Evolutionary conservation across 2,797 vertebrate species (phyloP), one percentile per base, ranked within the genome.

Genomic region (Cottoperca gobio): DNA sequence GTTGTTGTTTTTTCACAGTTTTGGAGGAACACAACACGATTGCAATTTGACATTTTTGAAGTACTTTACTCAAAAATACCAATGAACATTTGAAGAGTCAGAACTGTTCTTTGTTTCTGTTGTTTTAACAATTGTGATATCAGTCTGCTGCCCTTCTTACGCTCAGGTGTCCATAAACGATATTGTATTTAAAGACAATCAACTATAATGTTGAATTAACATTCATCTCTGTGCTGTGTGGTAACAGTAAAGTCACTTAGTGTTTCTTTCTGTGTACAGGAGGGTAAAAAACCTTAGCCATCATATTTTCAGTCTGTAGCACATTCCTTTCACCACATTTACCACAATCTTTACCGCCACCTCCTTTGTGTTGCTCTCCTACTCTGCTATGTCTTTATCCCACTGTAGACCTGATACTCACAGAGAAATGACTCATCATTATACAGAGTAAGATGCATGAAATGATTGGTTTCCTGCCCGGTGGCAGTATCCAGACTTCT

Each of bases 301-400:
- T 13, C 55, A 76, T 59, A 53, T 58, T 59, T 66, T 59, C 39
- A 53, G 14, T 63, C 28, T 81, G n/a, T 54, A 53, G 40, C 23
- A 77, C 75, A 77, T 66, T 88, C 72, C 68, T 73, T 10, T 57
- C 65, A 53, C 53, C 71, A 70, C 70, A 75, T 54, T 78, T 45
- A 74, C 69, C 74, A 67, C 68, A 58, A 4, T 45, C 10, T 71
- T 50, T 61, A 45, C 12, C 21, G 46, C 54, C 52, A 19, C 37
- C 83, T 70, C 46, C 70, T 72, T 37, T 60, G 31, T 58, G 57
- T 79, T 73, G 76, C 50, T 65, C 66, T 82, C 65, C 60, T 69
- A 81, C 43, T 75, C 11, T 11, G 59, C 28, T 49, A 10, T 50
- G 10, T 73, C 37, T 35, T 33, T 31, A 3, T 3, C 9, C 9